A percentile compares a stretch with the other conserved stretches of the same genome.
phyloP scores from a whole-genome alignment of 2,797 vertebrate species.

The Aphelocoma californica region DNA sequence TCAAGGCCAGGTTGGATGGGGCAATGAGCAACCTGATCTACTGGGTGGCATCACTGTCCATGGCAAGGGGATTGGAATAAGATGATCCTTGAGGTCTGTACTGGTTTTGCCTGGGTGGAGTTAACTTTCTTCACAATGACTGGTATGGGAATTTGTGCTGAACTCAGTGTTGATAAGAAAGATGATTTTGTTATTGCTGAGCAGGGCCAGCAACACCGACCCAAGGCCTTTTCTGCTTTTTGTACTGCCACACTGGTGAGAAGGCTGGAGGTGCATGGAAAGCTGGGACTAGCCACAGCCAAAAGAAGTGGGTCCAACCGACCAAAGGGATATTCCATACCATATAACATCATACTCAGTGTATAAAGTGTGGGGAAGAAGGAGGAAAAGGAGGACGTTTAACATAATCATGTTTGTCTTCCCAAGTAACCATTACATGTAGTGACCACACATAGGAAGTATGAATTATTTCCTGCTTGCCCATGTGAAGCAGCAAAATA shows the following conservation, averaged over 20 bases:
- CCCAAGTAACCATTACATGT: background rate
- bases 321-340: background rate
- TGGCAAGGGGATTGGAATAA: background rate
- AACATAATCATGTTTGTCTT: accelerated
- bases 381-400: background rate
- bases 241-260: too few relatives aligned
- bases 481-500: background rate
- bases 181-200: background rate
- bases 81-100: background rate
- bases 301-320: background rate
- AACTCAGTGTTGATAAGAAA: background rate
- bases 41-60: background rate
- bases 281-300: background rate
- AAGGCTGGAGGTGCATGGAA: background rate
- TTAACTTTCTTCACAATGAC: background rate
- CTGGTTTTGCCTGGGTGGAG: background rate
- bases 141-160: background rate
- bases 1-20: background rate
- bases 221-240: background rate
- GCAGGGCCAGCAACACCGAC: background rate
- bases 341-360: background rate
- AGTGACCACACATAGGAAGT: background rate
- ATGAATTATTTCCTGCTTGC: background rate
- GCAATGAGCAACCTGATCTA: background rate
- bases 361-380: background rate